A percentile compares a stretch with the other conserved stretches of the same genome.
phyloP scores from a whole-genome alignment of 1,140 invertebrate species.

The Drepana arcuata region DNA sequence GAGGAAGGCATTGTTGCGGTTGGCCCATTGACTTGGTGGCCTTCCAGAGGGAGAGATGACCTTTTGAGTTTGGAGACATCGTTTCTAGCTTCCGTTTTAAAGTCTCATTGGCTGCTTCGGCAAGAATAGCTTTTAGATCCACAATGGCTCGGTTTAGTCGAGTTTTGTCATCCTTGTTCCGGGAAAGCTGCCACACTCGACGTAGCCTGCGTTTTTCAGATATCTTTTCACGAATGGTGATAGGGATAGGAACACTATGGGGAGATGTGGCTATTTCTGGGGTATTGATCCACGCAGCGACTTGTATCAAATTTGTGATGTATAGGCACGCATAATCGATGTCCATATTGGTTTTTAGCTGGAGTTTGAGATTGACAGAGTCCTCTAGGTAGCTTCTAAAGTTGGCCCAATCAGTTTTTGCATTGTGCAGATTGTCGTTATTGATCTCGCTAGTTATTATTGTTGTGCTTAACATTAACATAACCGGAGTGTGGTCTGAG shows the following conservation, averaged over 20 bases:
- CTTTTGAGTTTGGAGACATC: not conserved
- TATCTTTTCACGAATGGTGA: constrained; percentile 2
- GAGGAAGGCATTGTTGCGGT: too few relatives aligned
- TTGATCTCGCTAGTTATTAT: not conserved
- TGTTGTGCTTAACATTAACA: constrained; percentile 3
- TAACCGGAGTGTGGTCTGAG: constrained; percentile 12
- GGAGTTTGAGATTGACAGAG: constrained; percentile 2
- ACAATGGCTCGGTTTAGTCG: too few relatives aligned
- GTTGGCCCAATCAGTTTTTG: constrained; percentile 7
- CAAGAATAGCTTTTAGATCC: too few relatives aligned
- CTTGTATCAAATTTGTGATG: not conserved
- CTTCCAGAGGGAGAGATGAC: not conserved
- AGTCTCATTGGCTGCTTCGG: too few relatives aligned
- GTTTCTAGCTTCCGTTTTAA: too few relatives aligned
- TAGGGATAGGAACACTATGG: too few relatives aligned
- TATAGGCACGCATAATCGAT: too few relatives aligned
- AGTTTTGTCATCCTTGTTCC: constrained; percentile 1
- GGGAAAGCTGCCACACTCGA: constrained; percentile 3
- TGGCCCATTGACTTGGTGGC: too few relatives aligned
- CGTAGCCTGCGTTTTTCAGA: constrained; percentile 7
- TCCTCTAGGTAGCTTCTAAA: constrained; percentile 3
- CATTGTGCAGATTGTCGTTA: not conserved
- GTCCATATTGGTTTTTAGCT: not conserved
- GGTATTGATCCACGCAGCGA: not conserved
- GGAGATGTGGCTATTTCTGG: too few relatives aligned